Conservation (phyloP, 1,140 invertebrate genomes). For the Tyrophagus putrescentiae region DNA sequence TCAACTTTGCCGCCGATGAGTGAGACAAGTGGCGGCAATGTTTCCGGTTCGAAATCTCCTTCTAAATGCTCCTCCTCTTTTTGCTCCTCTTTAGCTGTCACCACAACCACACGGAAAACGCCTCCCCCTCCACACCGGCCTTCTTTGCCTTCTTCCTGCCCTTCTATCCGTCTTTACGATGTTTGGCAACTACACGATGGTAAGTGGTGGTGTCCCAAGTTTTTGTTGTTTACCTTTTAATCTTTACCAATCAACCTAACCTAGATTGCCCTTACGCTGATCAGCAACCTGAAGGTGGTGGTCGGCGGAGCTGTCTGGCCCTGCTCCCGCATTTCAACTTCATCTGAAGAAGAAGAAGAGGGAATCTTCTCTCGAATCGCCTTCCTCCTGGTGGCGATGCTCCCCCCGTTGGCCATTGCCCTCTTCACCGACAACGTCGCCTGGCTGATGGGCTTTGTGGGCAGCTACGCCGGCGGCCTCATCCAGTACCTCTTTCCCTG, state of each 20-base stretch:
- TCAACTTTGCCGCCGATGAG: slow-evolving; percentile 58
- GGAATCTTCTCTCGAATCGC: too few relatives aligned
- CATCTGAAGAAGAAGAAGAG: too few relatives aligned
- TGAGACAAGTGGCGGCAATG: too few relatives aligned
- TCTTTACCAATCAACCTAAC: too few relatives aligned
- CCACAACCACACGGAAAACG: slow-evolving; percentile 9
- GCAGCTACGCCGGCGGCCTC: slow-evolving; percentile 73
- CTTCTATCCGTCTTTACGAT: slow-evolving; percentile 90
- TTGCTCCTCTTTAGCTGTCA: slow-evolving; percentile 13
- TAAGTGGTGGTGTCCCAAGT: too few relatives aligned
- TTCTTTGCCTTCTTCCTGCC: slow-evolving; percentile 70
- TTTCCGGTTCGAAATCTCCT: too few relatives aligned
- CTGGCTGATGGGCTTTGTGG: slow-evolving; percentile 57
- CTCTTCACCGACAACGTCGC: slow-evolving; percentile 62
- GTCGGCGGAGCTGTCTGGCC: slow-evolving; percentile 37
- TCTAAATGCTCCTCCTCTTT: neutral
- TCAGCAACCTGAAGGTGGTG: slow-evolving; percentile 78
- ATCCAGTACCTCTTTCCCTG: slow-evolving; percentile 93
- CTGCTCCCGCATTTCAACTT: slow-evolving; percentile 29
- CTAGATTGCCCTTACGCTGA: slow-evolving; percentile 83
- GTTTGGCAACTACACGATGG: slow-evolving; percentile 90
- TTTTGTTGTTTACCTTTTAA: too few relatives aligned
- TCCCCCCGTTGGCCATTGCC: slow-evolving; percentile 69
- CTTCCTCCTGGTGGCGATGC: slow-evolving; percentile 56
- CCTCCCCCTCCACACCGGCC: slow-evolving; percentile 28